Evolutionary conservation across 2,888 invertebrate species (phyloP).

Genomic region (Erebia aethiops): DNA sequence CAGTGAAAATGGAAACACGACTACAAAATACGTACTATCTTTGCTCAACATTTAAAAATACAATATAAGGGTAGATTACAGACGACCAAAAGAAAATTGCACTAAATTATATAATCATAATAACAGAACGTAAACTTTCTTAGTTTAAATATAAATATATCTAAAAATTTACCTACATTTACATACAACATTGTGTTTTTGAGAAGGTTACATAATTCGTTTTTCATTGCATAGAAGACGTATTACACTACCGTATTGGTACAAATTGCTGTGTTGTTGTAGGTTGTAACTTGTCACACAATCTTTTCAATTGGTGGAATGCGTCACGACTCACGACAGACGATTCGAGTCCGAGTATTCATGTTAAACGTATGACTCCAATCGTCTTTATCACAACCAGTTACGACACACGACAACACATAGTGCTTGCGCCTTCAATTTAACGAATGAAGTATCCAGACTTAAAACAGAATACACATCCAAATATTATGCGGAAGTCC

Average conservation of each 20-base stretch:
- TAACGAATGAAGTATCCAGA: slow-evolving; percentile 8
- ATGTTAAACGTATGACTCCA: not conserved
- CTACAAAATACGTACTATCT: slow-evolving; percentile 55
- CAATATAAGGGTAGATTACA: slow-evolving; percentile 32
- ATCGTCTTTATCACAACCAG: not conserved
- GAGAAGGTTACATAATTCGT: slow-evolving; percentile 13
- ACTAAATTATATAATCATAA: slow-evolving; percentile 49
- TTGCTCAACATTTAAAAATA: slow-evolving; percentile 47
- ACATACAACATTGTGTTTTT: slow-evolving; percentile 34
- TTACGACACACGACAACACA: not conserved
- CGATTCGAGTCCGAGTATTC: too few species aligned
- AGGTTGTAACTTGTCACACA: too few species aligned
- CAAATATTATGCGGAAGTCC: slow-evolving; percentile 3
- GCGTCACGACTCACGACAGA: too few species aligned
- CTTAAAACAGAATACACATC: slow-evolving; percentile 6
- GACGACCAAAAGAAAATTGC: slow-evolving; percentile 51
- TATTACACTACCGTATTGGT: not conserved
- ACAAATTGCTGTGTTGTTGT: too few species aligned
- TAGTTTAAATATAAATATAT: slow-evolving; percentile 46
- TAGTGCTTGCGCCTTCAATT: not conserved
- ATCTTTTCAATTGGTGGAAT: too few species aligned
- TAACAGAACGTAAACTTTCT: slow-evolving; percentile 53
- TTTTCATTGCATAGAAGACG: slow-evolving; percentile 1
- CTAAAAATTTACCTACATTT: slow-evolving; percentile 38
- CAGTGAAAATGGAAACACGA: slow-evolving; percentile 58